Conservation (phyloP, 2,797 vertebrate genomes). For the Notolabrus celidotus region DNA sequence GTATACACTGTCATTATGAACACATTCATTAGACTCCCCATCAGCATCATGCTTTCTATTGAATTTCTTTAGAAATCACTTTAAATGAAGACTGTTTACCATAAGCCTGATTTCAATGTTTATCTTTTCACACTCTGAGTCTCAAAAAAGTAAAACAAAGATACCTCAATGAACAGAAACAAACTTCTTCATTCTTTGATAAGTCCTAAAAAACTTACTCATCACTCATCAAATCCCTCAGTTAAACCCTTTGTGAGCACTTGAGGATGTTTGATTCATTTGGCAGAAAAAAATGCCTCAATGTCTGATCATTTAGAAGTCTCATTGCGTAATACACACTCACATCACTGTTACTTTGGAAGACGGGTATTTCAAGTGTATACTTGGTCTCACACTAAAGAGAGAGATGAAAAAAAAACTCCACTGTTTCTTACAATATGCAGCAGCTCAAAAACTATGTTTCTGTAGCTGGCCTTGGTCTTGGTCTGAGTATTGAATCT, state of each 20-base stretch:
- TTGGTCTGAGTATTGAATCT: background rate
- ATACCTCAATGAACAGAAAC: background rate
- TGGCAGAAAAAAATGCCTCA: background rate
- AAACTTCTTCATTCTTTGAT: background rate
- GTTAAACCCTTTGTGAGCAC: no score
- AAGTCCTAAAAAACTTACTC: background rate
- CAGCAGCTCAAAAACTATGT: background rate
- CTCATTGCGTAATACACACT: background rate
- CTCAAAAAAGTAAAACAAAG: background rate
- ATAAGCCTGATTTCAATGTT: background rate
- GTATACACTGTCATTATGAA: slow-evolving; percentile 12
- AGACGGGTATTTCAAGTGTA: no score
- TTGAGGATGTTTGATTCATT: background rate
- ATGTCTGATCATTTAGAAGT: background rate
- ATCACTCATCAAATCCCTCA: no score
- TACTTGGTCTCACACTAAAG: no score
- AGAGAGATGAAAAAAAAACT: background rate
- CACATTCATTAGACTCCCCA: slow-evolving; percentile 12
- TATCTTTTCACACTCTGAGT: background rate
- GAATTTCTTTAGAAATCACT: background rate
- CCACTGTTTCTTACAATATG: background rate
- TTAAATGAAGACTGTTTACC: slow-evolving; percentile 2
- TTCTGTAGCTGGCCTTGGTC: background rate
- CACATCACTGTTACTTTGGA: no score
- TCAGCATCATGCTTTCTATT: no score